Evolutionary conservation across 2,113 vertebrate genomes (phyloP).

Genomic region (Heterotilapia buettikoferi): DNA sequence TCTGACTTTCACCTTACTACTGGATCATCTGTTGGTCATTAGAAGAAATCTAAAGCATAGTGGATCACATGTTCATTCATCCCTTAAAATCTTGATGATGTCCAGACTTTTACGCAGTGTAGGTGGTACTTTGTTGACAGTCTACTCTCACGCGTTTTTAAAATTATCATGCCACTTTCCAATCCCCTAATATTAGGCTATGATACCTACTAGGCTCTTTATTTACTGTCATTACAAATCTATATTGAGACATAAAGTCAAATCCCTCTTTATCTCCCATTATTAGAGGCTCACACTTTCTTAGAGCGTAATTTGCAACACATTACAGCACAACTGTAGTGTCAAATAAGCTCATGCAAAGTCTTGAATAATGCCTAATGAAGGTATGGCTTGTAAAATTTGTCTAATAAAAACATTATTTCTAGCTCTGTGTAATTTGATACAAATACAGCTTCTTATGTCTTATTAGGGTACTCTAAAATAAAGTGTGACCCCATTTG

Average conservation of each 20-base stretch:
- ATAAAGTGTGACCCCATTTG: neutral
- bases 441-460: neutral
- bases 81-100: neutral
- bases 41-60: neutral
- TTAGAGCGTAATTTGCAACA: neutral
- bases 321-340: neutral
- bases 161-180: neutral
- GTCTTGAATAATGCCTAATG: neutral
- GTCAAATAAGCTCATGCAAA: neutral
- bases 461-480: neutral
- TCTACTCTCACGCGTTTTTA: neutral
- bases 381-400: neutral
- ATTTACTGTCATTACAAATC: neutral
- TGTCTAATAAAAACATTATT: neutral
- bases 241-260: neutral
- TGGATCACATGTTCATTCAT: neutral
- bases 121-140: neutral
- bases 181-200: neutral
- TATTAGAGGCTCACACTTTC: neutral
- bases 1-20: neutral
- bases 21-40: neutral
- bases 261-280: neutral
- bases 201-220: neutral
- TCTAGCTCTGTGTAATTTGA: neutral
- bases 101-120: neutral